Base-by-base conservation (phyloP, 1,140 invertebrate genomes). In the Bacillus rossius region DNA sequence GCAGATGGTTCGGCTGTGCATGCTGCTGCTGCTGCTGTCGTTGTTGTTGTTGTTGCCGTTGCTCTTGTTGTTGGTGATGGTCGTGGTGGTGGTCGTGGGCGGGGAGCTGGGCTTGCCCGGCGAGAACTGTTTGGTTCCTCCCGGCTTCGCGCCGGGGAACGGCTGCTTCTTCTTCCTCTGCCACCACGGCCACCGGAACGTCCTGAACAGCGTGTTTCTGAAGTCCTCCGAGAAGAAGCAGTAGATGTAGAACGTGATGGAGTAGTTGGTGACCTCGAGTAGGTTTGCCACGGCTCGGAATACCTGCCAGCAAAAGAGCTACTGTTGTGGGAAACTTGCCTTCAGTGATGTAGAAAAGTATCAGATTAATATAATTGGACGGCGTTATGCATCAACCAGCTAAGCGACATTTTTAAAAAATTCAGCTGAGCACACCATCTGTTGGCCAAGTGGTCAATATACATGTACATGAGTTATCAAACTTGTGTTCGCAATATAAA, bases 201-300 rank as follows among this genome's bases (percentile, higher is more conserved):
- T 88, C 16, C 80, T 73, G 23, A 87, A 69, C 59, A 89, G 75
- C 0, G 86, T 89, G 61, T 81, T 84, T 13, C 86, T 79, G 65
- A 88, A 88, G 62, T 89, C 86, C 65, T 86, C 83, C 29, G 85
- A 87, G 69, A 88, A 89, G 45, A 88, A 70, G 61, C 85, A 88
- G 70, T 89, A 89, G 41, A 89, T 88, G 69, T 89, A 89, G 73
- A 89, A 89, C 2, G 86, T 89, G 42, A 88, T 80, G 38, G 87
- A 87, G 66, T 88, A 89, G 69, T 89, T 88, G 57, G 81, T 82
- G 19, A 89, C 76, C 71, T 89, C 87, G 59, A 89, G 68, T 13
- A 87, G 75, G 71, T 89, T 89, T 10, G 87, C 86, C 22, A 85
- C 68, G 0, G 87, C 85, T 22, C 87, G 80, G 65, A 89, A 89